Percentiles rank a stretch among this genome's conserved stretches.
phyloP scores from a whole-genome alignment of 2,113 vertebrate genomes.

The Atractosteus spatula region DNA sequence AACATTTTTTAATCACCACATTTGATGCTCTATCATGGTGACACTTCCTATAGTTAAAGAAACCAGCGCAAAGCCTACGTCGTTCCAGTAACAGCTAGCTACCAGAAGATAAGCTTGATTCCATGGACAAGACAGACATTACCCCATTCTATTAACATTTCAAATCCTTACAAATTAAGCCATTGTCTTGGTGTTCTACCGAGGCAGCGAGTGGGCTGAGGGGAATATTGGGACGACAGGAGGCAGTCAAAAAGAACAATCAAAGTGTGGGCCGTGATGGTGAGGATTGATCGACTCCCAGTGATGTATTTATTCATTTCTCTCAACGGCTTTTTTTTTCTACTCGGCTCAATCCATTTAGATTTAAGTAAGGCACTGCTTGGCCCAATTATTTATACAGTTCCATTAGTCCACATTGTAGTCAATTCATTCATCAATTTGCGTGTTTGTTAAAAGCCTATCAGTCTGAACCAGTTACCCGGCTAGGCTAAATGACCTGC shows the following conservation, averaged over 20 bases:
- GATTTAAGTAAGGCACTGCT: constrained; percentile 67
- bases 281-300: constrained; percentile 58
- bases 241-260: constrained; percentile 23
- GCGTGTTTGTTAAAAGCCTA: constrained; percentile 61
- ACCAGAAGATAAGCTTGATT: not conserved
- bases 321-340: constrained; percentile 51
- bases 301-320: constrained; percentile 62
- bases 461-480: constrained; percentile 53
- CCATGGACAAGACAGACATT: not conserved
- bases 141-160: constrained; percentile 16
- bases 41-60: constrained; percentile 18
- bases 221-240: constrained; percentile 14
- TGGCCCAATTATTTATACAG: constrained; percentile 68
- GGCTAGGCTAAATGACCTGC: constrained; percentile 29
- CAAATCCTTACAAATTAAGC: constrained; percentile 2
- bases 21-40: constrained; percentile 15
- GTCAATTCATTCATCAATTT: constrained; percentile 71
- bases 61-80: constrained; percentile 16
- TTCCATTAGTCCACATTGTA: constrained; percentile 70
- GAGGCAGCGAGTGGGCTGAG: constrained; percentile 10
- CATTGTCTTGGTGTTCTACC: not conserved
- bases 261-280: constrained; percentile 44
- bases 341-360: constrained; percentile 66
- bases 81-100: not conserved
- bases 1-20: constrained; percentile 19